phyloP scores from a whole-genome alignment of 35 echinoderm and acorn worm genomes.

The Strongylocentrotus purpuratus region DNA sequence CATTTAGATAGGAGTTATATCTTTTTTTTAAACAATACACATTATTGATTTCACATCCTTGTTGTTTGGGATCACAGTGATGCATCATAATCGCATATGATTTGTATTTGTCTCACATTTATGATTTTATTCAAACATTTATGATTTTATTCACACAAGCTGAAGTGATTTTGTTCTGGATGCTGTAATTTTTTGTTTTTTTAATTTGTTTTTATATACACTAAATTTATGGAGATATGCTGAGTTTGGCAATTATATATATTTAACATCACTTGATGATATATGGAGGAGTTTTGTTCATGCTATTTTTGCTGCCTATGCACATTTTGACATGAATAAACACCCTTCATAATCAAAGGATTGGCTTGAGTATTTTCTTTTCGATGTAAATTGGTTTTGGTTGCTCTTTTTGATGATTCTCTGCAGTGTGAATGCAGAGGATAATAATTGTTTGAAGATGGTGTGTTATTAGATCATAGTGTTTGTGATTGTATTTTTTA shows the following conservation, averaged over 20 bases:
- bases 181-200: background rate
- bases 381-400: background rate
- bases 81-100: background rate
- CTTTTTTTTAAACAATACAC: too few species aligned
- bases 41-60: background rate
- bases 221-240: background rate
- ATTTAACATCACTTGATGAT: too few species aligned
- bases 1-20: too few species aligned
- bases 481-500: too few species aligned
- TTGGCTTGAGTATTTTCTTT: background rate
- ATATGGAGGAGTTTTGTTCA: background rate
- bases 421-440: too few species aligned
- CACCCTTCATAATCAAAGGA: background rate
- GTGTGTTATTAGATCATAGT: too few species aligned
- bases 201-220: background rate
- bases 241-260: background rate
- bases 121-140: background rate
- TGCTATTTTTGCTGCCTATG: background rate
- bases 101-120: background rate
- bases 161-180: background rate
- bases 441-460: too few species aligned
- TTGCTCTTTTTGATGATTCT: background rate
- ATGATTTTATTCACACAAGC: background rate
- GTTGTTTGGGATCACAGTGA: background rate
- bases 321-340: background rate